These are phyloP conservation scores for Thinocorus orbignyianus DNA, from an alignment of 2,113 vertebrate species.

Conservation along the genomic window DNA sequence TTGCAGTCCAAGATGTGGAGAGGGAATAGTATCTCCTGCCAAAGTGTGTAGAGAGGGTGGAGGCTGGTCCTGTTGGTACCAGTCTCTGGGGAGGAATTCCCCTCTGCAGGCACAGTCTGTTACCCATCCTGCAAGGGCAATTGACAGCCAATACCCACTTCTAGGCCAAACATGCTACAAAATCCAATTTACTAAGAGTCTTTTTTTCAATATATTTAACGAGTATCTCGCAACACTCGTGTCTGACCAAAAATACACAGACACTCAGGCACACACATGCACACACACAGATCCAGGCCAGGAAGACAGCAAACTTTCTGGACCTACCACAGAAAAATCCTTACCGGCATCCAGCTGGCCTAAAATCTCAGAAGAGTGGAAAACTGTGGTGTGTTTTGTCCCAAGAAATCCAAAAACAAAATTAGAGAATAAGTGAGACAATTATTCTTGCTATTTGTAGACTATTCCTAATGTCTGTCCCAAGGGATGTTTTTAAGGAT, in stretches of 20 bases:
- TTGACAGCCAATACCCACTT: background rate
- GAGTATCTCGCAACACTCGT: rapidly evolving
- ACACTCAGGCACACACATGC: rapidly evolving
- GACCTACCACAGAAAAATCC: background rate
- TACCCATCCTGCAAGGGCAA: background rate
- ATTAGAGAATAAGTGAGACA: background rate
- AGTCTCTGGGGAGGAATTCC: background rate
- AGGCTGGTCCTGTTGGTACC: background rate
- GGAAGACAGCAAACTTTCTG: background rate
- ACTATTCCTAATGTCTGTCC: background rate
- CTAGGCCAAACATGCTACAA: rapidly evolving
- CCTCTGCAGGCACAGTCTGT: background rate
- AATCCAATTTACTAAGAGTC: background rate
- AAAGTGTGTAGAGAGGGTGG: background rate
- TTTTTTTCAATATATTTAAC: background rate
- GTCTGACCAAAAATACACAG: background rate
- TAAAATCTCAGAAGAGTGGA: background rate
- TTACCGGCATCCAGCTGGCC: background rate
- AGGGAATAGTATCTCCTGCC: background rate
- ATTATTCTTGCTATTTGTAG: background rate
- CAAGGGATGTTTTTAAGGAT: background rate
- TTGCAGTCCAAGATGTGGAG: background rate
- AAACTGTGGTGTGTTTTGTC: background rate
- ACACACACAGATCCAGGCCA: background rate
- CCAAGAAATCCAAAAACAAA: background rate